Percentiles rank a stretch among this genome's conserved stretches.
phyloP scores from a whole-genome alignment of 1,140 invertebrate genomes.

The Drosophila sp. region DNA sequence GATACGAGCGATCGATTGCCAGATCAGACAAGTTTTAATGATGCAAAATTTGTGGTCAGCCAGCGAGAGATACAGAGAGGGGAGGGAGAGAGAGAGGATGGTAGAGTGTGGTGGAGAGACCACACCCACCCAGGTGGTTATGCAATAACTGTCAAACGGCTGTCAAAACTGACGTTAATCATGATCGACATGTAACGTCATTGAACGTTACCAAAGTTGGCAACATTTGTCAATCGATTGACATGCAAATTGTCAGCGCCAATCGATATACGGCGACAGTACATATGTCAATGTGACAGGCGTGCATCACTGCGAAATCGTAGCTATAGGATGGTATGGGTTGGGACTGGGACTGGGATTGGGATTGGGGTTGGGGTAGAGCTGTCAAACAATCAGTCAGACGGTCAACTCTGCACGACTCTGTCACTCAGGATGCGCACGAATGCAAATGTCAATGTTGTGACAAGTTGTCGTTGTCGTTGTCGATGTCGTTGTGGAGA shows the following conservation, averaged over 20 bases:
- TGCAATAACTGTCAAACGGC: conserved; percentile 74
- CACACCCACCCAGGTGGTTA: conserved; percentile 53
- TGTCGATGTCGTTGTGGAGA: no score
- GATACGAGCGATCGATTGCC: conserved; percentile 19
- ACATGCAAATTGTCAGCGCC: conserved; percentile 80
- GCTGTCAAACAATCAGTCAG: conserved; percentile 79
- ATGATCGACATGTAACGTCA: conserved; percentile 67
- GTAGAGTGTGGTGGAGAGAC: neutral
- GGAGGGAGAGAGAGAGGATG: neutral
- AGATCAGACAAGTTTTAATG: conserved; percentile 65
- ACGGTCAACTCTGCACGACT: conserved; percentile 59
- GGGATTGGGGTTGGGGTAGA: neutral
- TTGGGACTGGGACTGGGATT: conserved; percentile 11
- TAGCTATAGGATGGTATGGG: neutral
- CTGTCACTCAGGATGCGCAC: conserved; percentile 77
- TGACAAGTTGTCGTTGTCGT: conserved; percentile 75
- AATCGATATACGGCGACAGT: conserved; percentile 59
- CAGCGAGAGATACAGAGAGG: neutral
- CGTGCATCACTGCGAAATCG: conserved; percentile 54
- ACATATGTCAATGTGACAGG: conserved; percentile 80
- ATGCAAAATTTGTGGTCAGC: conserved; percentile 54
- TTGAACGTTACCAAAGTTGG: conserved; percentile 74
- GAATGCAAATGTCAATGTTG: conserved; percentile 81
- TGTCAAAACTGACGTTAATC: conserved; percentile 80
- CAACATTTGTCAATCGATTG: conserved; percentile 81